Conservation (phyloP, 2,797 vertebrate species). For the Cuniculus paca region DNA sequence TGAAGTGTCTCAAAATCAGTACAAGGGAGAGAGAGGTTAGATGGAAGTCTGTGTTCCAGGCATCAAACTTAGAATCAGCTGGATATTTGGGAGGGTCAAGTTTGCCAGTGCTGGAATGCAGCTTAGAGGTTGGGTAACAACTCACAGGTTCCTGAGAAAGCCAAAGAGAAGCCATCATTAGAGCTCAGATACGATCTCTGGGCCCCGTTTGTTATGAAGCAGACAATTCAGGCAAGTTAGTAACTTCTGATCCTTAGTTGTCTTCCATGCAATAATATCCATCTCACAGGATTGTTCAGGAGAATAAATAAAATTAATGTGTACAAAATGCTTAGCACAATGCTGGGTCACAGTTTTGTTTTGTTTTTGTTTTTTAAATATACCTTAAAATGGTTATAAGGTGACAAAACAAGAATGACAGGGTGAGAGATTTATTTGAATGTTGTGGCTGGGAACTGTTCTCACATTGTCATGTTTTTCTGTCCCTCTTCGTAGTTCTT, state of each 20-base stretch:
- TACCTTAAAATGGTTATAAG: neutral
- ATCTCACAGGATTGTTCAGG: neutral
- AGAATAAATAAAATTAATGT: slow-evolving; percentile 42
- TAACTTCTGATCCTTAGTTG: slow-evolving; percentile 2
- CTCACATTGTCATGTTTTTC: slow-evolving; percentile 1
- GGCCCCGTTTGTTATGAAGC: slow-evolving; percentile 14
- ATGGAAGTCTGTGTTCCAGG: slow-evolving; percentile 35
- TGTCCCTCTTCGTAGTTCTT: slow-evolving; percentile 42
- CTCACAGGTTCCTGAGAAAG: slow-evolving; percentile 20
- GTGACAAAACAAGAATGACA: slow-evolving; percentile 21
- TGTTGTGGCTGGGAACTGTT: slow-evolving; percentile 29
- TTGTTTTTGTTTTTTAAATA: too few species aligned
- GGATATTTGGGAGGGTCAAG: neutral
- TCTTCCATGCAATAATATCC: neutral
- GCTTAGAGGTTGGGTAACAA: neutral
- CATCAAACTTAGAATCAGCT: slow-evolving; percentile 18
- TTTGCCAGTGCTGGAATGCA: neutral
- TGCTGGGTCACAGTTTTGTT: neutral
- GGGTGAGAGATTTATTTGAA: slow-evolving; percentile 53
- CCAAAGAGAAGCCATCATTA: slow-evolving; percentile 20
- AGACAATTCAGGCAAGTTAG: slow-evolving; percentile 27
- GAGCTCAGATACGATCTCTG: neutral
- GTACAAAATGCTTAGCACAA: neutral
- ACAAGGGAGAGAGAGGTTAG: neutral
- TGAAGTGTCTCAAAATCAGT: neutral